Evolutionary conservation across 1,140 invertebrate genomes (phyloP).

Genomic region (Drosophila parvula): DNA sequence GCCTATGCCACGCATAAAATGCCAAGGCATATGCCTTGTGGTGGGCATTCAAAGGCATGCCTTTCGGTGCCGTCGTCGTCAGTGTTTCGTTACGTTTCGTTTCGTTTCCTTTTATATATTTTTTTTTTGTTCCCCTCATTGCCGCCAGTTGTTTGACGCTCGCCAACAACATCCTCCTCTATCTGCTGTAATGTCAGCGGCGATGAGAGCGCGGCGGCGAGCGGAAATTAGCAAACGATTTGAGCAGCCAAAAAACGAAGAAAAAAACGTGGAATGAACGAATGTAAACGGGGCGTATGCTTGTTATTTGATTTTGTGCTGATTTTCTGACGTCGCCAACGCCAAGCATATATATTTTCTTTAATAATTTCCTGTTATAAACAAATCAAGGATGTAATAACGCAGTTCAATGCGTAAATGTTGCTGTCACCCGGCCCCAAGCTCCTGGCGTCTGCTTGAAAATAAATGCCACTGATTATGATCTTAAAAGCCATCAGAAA

Average conservation of each 20-base stretch:
- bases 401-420: constrained; percentile 76
- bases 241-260: constrained; percentile 33
- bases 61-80: constrained; percentile 4
- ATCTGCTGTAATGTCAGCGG: constrained; percentile 44
- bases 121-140: constrained; percentile 29
- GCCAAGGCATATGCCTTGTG: constrained; percentile 70
- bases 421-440: constrained; percentile 16
- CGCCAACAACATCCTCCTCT: constrained; percentile 38
- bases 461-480: constrained; percentile 75
- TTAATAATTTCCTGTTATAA: constrained; percentile 82
- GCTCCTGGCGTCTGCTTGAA: constrained; percentile 46
- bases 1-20: constrained; percentile 73
- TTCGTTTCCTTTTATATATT: background rate
- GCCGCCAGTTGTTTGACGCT: constrained; percentile 46
- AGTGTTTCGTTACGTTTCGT: constrained; percentile 17
- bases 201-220: constrained; percentile 57
- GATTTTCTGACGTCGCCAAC: constrained; percentile 38
- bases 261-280: background rate
- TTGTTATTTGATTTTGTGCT: constrained; percentile 68
- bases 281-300: constrained; percentile 59
- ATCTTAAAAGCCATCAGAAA: constrained; percentile 70
- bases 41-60: constrained; percentile 67
- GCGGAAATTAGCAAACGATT: constrained; percentile 82
- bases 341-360: constrained; percentile 50
- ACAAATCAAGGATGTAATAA: constrained; percentile 83